These are phyloP conservation scores for Athetis lepigone DNA, from an alignment of 2,888 invertebrate genomes.

Conservation along the genomic window DNA sequence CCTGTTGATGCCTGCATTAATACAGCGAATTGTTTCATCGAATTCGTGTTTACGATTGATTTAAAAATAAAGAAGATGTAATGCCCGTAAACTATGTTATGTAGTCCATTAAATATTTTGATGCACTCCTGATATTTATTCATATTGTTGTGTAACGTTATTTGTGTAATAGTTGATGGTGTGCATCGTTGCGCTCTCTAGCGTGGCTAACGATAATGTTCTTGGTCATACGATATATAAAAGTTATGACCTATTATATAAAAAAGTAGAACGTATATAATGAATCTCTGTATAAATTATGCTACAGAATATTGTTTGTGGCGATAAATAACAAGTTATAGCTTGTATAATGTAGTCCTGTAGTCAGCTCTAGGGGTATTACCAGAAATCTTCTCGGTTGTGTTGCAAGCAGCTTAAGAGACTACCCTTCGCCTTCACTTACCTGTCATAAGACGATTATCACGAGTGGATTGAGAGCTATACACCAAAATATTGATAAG, in stretches of 20 bases:
- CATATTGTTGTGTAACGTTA: slow-evolving; percentile 20
- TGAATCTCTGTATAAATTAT: neutral
- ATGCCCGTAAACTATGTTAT: slow-evolving; percentile 28
- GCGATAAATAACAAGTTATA: slow-evolving; percentile 6
- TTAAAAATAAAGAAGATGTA: slow-evolving; percentile 40
- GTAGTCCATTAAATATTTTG: slow-evolving; percentile 23
- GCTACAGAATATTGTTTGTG: slow-evolving; percentile 12
- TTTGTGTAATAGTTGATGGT: slow-evolving; percentile 13
- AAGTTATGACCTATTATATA: slow-evolving; percentile 23
- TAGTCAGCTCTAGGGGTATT: slow-evolving; percentile 8
- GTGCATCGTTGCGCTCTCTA: slow-evolving; percentile 15
- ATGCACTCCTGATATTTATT: slow-evolving; percentile 32
- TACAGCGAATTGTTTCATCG: slow-evolving; percentile 29
- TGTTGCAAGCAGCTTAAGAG: slow-evolving; percentile 17
- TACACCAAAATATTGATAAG: slow-evolving; percentile 18
- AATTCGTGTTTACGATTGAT: slow-evolving; percentile 46
- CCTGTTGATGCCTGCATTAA: slow-evolving; percentile 52
- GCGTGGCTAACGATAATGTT: slow-evolving; percentile 33
- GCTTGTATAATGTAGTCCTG: neutral
- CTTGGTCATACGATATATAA: slow-evolving; percentile 1
- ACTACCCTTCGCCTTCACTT: slow-evolving; percentile 9
- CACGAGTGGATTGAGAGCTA: slow-evolving; percentile 15
- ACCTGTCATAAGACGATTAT: slow-evolving; percentile 34
- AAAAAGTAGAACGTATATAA: slow-evolving; percentile 11
- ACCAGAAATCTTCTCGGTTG: slow-evolving; percentile 4